Evolutionary conservation across 2,113 vertebrate genomes (phyloP), one percentile per base, ranked within the genome.

Genomic region (Laterallus jamaicensis): DNA sequence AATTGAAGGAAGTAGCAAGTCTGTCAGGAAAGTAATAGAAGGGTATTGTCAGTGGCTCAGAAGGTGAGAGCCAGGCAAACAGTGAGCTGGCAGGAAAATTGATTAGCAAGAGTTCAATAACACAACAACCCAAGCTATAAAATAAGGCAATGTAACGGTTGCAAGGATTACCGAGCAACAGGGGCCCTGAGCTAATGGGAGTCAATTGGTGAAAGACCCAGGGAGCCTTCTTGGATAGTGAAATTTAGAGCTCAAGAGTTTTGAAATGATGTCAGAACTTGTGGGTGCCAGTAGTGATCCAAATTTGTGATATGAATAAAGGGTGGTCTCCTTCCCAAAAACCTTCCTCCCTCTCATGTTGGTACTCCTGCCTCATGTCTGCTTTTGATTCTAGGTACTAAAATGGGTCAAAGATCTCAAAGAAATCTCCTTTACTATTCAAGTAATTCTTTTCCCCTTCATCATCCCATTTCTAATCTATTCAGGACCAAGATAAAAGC

Each of bases 91-190:
- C 55, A 80, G 59, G 47, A 67, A 94, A 88, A 83, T 79, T 67
- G 74, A 81, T 86, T 83, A 91, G 15, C n/a, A 35, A 16, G 1
- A 67, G 59, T 67, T 90, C 63, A 88, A 39, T 60, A 95, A 86
- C 2, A 8, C 55, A 84, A 76, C 10, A 85, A 93, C 47, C 10
- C 47, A 70, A 93, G n/a, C 55, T 82, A 82, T 77, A 93, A 96
- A 86, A 88, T 85, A 85, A 86, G 22, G 37, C 71, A 88, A 59
- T 80, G 74, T 22, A 90, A 52, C 47, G 74, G 24, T 49, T 85
- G 68, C 52, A 88, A 86, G 60, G 71, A 93, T 88, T 88, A 86
- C 71, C 67, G 93, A 74, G 59, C n/a, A 88, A 74, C 31, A 59
- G 22, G 18, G 60, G 37, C 40, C 77, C 32, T 24, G 63, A 90